Evolutionary conservation across 2,113 vertebrate species (phyloP).

Genomic region (Chionomys nivalis): DNA sequence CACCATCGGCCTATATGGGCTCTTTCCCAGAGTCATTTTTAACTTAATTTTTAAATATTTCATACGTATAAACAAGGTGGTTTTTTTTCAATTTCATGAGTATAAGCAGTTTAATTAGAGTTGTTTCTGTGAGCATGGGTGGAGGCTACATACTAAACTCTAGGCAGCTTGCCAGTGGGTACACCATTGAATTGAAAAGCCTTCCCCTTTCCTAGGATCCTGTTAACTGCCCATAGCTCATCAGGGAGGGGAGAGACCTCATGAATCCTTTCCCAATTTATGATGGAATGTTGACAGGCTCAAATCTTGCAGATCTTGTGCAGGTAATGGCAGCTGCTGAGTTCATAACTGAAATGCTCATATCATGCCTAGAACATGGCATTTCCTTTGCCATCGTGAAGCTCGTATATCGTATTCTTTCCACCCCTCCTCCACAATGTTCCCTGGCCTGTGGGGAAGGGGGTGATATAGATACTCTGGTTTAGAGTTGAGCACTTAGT

Average conservation of each 20-base stretch:
- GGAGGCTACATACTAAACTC: no score
- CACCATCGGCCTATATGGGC: neutral
- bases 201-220: no score
- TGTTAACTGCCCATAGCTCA: neutral
- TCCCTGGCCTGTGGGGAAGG: neutral
- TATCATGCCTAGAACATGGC: no score
- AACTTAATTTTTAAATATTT: neutral
- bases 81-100: neutral
- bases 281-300: neutral
- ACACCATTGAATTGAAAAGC: neutral
- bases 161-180: neutral
- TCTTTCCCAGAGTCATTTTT: slow-evolving; percentile 2
- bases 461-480: no score
- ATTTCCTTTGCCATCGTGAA: neutral
- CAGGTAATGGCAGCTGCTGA: neutral
- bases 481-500: neutral
- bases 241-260: neutral
- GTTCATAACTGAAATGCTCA: no score
- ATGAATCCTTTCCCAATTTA: no score
- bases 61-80: no score
- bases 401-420: no score
- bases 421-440: neutral
- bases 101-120: neutral
- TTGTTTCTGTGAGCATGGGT: neutral
- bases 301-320: neutral